A percentile compares a stretch with the other conserved stretches of the same genome.
Evolutionary conservation across 1,140 invertebrate species (phyloP).

Genomic region (Archivesica marissinica): DNA sequence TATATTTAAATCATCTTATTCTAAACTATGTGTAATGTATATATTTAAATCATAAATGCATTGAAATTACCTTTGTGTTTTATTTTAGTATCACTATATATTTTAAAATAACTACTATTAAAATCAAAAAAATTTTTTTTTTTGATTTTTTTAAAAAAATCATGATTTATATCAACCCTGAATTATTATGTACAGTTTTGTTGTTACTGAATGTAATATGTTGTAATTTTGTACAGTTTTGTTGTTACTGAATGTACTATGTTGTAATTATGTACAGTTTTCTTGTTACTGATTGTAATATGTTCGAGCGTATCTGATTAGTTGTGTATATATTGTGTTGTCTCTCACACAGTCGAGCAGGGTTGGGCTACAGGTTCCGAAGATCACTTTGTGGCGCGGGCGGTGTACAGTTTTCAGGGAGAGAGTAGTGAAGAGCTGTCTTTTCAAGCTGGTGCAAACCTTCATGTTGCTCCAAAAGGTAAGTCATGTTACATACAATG

Average conservation of each 20-base stretch:
- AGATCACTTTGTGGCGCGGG: conserved; percentile 89
- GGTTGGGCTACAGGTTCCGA: conserved; percentile 88
- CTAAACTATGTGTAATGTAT: no score
- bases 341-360: conserved; percentile 46
- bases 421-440: conserved; percentile 90
- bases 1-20: no score
- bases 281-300: neutral
- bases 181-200: no score
- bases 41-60: neutral
- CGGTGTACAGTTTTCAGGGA: conserved; percentile 91
- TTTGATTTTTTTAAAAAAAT: no score
- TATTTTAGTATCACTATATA: no score
- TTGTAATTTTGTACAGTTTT: neutral
- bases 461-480: conserved; percentile 92
- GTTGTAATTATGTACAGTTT: no score
- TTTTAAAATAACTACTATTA: no score
- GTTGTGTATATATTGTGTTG: neutral
- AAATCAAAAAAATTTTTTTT: no score
- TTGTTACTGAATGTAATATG: no score
- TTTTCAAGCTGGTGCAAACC: conserved; percentile 90
- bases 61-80: neutral
- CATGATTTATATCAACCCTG: no score
- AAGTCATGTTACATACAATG: neutral
- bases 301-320: neutral
- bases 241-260: neutral